Evolutionary conservation across 2,797 vertebrate species (phyloP), one percentile per base, ranked within the genome.

Genomic region (Labeo calbasu): DNA sequence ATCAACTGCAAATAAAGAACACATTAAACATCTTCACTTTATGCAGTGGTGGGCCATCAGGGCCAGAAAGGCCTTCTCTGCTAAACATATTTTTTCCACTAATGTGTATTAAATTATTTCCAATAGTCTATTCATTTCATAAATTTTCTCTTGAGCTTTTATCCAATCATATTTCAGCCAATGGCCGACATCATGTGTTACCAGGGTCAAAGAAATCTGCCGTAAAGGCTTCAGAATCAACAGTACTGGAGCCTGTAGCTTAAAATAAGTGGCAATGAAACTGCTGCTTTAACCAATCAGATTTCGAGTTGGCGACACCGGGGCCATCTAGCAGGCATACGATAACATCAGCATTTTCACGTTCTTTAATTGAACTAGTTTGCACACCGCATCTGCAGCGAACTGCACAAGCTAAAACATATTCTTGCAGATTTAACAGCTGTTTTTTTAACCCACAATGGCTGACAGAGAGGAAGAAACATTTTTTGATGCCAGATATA

Each of bases 401-500:
- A 69, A 69, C 36, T 46, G 21, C 21, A n/a, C 36, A 70, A 19
- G 14, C 25, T 63, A 63, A 63, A 63, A 28, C 15, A 63, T 14
- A 63, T 28, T 28, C 23, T 6, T 7, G 61, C 28, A 63, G 61
- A 63, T 28, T 32, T 65, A 17, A 3, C 14, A 32, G 25, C 25
- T 65, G 25, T 1, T 65, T 65, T 40, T 65, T 32, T 65, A 73
- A 53, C 1, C 3, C 32, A 79, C 50, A 57, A 77, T 82, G 63
- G 43, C 78, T 71, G 63, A 87, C 17, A 65, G 75, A 79, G 51
- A 32, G 53, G 17, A 84, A 86, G 51, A 87, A 14, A 32, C 53
- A 0, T 83, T 4, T 36, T 83, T 72, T 83, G 55, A 83, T 83
- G 2, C 51, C 68, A 43, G 72, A 85, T 32, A 12, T 84, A 61